Conservation (phyloP, 2,888 invertebrate species). For the Pandemis cinnamomeana region DNA sequence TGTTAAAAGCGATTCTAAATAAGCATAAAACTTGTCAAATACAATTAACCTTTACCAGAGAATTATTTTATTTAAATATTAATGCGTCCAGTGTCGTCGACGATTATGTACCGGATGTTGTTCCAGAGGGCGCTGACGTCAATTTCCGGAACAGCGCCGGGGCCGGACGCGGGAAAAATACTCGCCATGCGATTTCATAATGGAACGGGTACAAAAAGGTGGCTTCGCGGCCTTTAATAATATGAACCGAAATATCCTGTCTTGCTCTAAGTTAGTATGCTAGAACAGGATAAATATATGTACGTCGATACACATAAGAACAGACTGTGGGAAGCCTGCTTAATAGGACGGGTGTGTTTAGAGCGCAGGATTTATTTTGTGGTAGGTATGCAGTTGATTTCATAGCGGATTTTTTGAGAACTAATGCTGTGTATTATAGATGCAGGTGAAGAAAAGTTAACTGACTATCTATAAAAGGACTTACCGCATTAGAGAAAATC, state of each 20-base stretch:
- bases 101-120: slow-evolving; percentile 70
- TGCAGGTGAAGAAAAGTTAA: too few species aligned
- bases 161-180: slow-evolving; percentile 60
- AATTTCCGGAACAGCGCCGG: slow-evolving; percentile 64
- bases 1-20: too few species aligned
- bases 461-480: too few species aligned
- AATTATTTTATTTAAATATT: slow-evolving; percentile 32
- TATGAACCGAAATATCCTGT: neutral
- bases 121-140: slow-evolving; percentile 66
- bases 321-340: neutral
- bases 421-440: neutral
- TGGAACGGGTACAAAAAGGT: slow-evolving; percentile 1
- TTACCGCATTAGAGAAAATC: too few species aligned
- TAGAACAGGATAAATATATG: neutral
- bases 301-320: neutral
- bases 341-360: neutral
- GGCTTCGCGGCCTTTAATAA: neutral
- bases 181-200: slow-evolving; percentile 26
- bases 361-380: neutral
- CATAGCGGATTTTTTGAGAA: neutral
- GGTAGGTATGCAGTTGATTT: neutral
- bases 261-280: neutral
- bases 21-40: slow-evolving; percentile 12
- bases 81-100: slow-evolving; percentile 62
- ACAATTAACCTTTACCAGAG: slow-evolving; percentile 16